Evolutionary conservation across 2,888 invertebrate genomes (phyloP).

Genomic region (Lapara coniferarum): DNA sequence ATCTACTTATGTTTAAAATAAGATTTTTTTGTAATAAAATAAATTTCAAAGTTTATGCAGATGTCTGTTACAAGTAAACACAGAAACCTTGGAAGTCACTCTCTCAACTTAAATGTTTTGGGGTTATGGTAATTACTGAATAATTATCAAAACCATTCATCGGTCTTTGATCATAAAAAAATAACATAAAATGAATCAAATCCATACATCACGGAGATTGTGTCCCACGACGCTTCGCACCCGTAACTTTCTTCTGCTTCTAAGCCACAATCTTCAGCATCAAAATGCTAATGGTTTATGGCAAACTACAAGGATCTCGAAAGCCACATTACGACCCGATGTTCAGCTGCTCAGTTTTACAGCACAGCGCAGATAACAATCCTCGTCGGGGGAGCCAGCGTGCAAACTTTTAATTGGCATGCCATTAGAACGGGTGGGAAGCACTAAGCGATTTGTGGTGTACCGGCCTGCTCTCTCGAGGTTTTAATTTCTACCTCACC

Average conservation of each 20-base stretch:
- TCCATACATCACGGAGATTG: too few species aligned
- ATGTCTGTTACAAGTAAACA: background rate
- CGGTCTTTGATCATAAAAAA: too few species aligned
- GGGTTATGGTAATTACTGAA: too few species aligned
- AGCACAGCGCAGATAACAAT: constrained; percentile 72
- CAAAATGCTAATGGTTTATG: constrained; percentile 71
- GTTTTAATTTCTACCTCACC: constrained; percentile 77
- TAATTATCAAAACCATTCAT: too few species aligned
- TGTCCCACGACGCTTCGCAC: background rate
- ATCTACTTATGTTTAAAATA: background rate
- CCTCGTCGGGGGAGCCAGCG: constrained; percentile 68
- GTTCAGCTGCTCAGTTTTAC: constrained; percentile 79
- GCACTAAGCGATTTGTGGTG: constrained; percentile 84
- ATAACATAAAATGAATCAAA: too few species aligned
- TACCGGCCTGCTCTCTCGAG: constrained; percentile 76
- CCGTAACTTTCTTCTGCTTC: constrained; percentile 2
- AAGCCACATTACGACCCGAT: constrained; percentile 74
- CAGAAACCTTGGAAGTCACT: too few species aligned
- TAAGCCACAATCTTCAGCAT: constrained; percentile 48
- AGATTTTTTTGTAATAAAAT: background rate
- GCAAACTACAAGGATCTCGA: constrained; percentile 62
- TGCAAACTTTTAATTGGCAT: constrained; percentile 83
- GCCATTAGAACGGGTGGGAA: constrained; percentile 81
- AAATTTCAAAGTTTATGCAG: too few species aligned
- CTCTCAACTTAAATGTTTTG: too few species aligned